Percentiles rank a stretch among this genome's conserved stretches.
phyloP scores from a whole-genome alignment of 2,113 vertebrate genomes.

The Piaya cayana region DNA sequence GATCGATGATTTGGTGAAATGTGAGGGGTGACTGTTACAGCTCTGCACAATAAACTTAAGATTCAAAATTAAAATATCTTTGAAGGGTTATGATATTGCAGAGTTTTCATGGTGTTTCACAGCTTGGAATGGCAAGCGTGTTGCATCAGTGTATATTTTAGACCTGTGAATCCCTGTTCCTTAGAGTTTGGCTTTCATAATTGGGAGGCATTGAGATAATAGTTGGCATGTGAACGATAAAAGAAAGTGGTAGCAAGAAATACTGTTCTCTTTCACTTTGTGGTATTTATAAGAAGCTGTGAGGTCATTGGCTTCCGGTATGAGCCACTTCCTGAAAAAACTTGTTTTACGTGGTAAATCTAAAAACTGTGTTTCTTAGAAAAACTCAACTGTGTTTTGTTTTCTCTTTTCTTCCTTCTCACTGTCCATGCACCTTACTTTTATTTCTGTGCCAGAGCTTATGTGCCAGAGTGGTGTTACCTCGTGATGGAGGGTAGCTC shows the following conservation, averaged over 20 bases:
- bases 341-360: not conserved
- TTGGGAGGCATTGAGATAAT: not conserved
- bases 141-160: not conserved
- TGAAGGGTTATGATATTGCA: not conserved
- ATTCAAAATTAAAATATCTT: not conserved
- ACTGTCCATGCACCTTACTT: not conserved
- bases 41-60: not conserved
- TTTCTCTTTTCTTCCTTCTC: not conserved
- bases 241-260: not conserved
- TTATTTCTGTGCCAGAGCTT: not conserved
- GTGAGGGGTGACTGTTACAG: not conserved
- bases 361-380: constrained; percentile 64
- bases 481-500: not conserved
- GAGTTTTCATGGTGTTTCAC: not conserved
- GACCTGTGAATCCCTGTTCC: not conserved
- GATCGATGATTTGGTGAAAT: not conserved
- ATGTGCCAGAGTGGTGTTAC: accelerated
- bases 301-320: constrained; percentile 60
- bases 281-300: constrained; percentile 45
- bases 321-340: constrained; percentile 60
- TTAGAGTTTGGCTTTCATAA: not conserved
- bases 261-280: not conserved
- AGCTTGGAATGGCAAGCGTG: not conserved
- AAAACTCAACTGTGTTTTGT: constrained; percentile 53
- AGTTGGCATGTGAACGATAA: not conserved